Conservation (phyloP, 30 jellyfish, hydroid and myxozoan genomes). For the Hydra vulgaris region DNA sequence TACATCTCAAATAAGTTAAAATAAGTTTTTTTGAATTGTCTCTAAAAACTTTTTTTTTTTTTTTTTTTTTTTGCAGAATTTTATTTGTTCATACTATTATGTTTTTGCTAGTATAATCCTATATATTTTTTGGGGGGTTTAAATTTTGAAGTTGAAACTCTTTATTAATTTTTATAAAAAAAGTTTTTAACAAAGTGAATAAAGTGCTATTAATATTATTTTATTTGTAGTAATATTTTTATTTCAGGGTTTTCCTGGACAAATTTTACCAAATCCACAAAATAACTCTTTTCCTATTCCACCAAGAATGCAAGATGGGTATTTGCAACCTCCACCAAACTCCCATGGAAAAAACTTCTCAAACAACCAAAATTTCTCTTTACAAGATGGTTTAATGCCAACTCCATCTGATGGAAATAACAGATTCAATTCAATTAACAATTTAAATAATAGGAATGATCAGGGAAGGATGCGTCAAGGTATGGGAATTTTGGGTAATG, state of each 20-base stretch:
- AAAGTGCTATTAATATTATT: no score
- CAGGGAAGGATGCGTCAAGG: neutral
- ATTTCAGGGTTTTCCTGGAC: neutral
- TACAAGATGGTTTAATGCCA: neutral
- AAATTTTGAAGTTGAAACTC: no score
- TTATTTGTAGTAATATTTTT: no score
- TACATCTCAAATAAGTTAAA: no score
- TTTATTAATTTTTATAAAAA: no score
- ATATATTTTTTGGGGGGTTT: no score
- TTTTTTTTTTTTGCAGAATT: no score
- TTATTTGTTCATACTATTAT: no score
- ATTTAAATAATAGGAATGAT: neutral
- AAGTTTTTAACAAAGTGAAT: no score
- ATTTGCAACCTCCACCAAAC: neutral
- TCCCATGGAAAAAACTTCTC: neutral
- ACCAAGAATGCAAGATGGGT: slow-evolving; percentile 7
- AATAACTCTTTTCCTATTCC: slow-evolving; percentile 8
- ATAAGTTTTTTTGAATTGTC: no score
- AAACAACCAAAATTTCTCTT: neutral
- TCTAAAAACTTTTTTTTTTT: no score
- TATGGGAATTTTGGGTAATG: neutral
- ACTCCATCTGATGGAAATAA: neutral
- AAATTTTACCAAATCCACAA: slow-evolving; percentile 4
- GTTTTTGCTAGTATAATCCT: no score
- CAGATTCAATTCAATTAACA: neutral